Evolutionary conservation across 1,140 invertebrate species (phyloP), one percentile per base, ranked within the genome.

Genomic region (Meteorus sp.): DNA sequence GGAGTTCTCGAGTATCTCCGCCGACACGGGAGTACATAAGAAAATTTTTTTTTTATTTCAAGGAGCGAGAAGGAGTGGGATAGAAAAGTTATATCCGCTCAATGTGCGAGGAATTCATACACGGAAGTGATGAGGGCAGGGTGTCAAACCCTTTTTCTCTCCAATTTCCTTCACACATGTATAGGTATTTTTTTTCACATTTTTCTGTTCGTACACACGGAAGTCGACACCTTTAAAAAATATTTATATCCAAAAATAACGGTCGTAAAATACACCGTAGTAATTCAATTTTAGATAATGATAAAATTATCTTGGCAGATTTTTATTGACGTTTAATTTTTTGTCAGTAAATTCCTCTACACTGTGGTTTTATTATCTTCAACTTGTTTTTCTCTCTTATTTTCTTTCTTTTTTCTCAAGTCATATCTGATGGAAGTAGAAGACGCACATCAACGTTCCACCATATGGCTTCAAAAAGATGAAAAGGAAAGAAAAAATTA

Each of bases 41-140:
- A 11, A 33, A 33, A 33, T 33, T 33, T 33, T 33, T 33, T 33
- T 33, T 33, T 11, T n/a, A n/a, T n/a, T n/a, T 33, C 6, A 33
- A 33, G 29, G 29, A 7, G 29, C 11, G 6, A 33, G 29, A 33
- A 37, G 59, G 61, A 61, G 64, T 61, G 64, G 64, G 61, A n/a
- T n/a, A n/a, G n/a, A n/a, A n/a, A n/a, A n/a, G n/a, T n/a, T n/a
- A n/a, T n/a, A n/a, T n/a, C n/a, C n/a, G n/a, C n/a, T n/a, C n/a
- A n/a, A n/a, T n/a, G n/a, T n/a, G n/a, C n/a, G 62, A 61, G 61
- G 59, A 63, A 66, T 61, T 59, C 61, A 51, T 57, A 57, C 60
- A 55, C 57, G 59, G 57, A 63, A 65, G 62, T 63, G 57, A 63
- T 61, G 58, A 60, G 59, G 58, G 58, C 6, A 33, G 29, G 29